phyloP scores from a whole-genome alignment of 2,113 vertebrate species.

The Xiphophorus maculatus region DNA sequence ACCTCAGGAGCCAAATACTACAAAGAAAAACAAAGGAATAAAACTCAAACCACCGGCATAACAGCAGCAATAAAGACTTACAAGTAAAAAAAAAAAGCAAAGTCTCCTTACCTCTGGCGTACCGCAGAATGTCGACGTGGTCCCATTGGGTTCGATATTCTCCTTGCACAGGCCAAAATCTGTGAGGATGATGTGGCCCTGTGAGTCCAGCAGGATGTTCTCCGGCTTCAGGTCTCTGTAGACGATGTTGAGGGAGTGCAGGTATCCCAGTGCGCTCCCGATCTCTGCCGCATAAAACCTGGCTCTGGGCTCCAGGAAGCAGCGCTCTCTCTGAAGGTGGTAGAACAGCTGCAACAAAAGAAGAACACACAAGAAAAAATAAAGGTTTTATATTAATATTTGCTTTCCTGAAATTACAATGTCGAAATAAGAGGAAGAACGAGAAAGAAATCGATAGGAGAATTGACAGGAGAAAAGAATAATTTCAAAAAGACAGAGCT shows the following conservation, averaged over 20 bases:
- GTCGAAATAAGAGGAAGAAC: not conserved
- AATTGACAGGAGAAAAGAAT: not conserved
- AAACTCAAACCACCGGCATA: not conserved
- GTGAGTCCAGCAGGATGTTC: constrained; percentile 96
- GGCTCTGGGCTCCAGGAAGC: constrained; percentile 95
- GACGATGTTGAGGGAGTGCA: constrained; percentile 97
- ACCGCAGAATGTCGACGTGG: constrained; percentile 97
- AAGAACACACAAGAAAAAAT: constrained; percentile 4
- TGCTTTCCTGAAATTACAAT: not conserved
- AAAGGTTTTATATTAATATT: not conserved
- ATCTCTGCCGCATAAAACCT: constrained; percentile 98
- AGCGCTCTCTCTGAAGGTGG: constrained; percentile 97
- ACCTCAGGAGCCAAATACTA: constrained; percentile 98
- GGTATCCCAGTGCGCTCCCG: constrained; percentile 95
- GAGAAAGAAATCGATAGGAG: constrained; percentile 19
- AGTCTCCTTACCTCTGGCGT: constrained; percentile 89
- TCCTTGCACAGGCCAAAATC: constrained; percentile 99
- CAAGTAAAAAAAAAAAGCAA: too few species aligned
- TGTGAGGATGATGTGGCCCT: constrained; percentile 97
- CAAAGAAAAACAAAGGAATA: constrained; percentile 18
- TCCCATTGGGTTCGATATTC: constrained; percentile 97
- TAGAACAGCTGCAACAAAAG: constrained; percentile 89
- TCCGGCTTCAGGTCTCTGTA: constrained; percentile 98
- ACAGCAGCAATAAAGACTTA: not conserved
- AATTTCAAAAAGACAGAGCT: constrained; percentile 1